A percentile compares a stretch with the other conserved stretches of the same genome.
Evolutionary conservation across 2,797 vertebrate species (phyloP).

Genomic region (Crenuchus spilurus): DNA sequence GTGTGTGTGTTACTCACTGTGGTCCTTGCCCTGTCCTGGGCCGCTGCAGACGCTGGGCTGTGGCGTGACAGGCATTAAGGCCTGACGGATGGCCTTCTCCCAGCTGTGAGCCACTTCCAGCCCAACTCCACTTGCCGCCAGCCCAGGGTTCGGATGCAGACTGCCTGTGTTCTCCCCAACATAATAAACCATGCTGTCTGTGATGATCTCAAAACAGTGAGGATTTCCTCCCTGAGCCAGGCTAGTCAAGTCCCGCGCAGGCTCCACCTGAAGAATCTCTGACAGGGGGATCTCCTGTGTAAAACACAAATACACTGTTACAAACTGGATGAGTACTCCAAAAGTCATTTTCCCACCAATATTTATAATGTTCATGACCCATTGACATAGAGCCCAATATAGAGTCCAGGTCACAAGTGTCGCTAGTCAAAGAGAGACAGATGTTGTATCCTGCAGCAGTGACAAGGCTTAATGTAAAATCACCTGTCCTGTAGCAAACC

Average conservation of each 20-base stretch:
- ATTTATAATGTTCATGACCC: too few relatives aligned
- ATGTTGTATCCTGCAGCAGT: neutral
- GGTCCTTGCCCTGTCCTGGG: slow-evolving; percentile 90
- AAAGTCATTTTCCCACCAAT: too few relatives aligned
- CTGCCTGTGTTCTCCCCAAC: slow-evolving; percentile 92
- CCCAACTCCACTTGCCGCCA: slow-evolving; percentile 91
- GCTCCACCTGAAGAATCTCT: slow-evolving; percentile 94
- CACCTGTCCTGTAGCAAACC: too few relatives aligned
- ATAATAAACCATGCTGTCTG: slow-evolving; percentile 94
- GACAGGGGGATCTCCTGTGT: slow-evolving; percentile 95
- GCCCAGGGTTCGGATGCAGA: slow-evolving; percentile 76
- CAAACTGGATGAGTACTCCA: too few relatives aligned
- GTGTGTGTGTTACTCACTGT: slow-evolving; percentile 82
- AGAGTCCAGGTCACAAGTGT: too few relatives aligned
- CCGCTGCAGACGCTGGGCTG: slow-evolving; percentile 89
- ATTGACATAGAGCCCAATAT: too few relatives aligned
- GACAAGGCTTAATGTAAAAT: too few relatives aligned
- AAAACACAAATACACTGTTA: neutral
- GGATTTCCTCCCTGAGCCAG: slow-evolving; percentile 91
- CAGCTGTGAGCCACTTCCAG: slow-evolving; percentile 94
- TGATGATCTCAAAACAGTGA: slow-evolving; percentile 98
- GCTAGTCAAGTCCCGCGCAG: slow-evolving; percentile 84
- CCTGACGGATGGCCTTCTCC: slow-evolving; percentile 97
- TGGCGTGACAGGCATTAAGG: slow-evolving; percentile 97
- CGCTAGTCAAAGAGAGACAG: slow-evolving; percentile 20